These are phyloP conservation scores for Dasyurus viverrinus DNA, from an alignment of 2,113 vertebrate genomes.

Conservation along the genomic window DNA sequence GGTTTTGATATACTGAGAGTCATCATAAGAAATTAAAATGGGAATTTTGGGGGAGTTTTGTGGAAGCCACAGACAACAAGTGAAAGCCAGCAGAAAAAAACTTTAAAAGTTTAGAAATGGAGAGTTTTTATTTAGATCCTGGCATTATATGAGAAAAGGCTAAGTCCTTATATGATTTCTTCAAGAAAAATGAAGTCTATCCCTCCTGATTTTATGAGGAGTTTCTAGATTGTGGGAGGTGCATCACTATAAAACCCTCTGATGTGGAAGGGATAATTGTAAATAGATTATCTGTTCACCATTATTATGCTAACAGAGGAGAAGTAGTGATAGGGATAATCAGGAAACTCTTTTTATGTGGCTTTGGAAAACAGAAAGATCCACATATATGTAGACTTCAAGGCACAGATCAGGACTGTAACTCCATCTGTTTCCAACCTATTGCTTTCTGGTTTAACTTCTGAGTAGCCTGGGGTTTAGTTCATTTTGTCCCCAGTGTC, in stretches of 20 bases:
- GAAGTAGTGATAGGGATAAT: neutral
- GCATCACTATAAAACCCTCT: neutral
- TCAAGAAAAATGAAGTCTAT: neutral
- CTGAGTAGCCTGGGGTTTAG: neutral
- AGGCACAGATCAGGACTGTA: neutral
- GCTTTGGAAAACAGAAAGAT: neutral
- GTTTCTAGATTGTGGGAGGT: neutral
- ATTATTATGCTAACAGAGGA: neutral
- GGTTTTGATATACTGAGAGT: neutral
- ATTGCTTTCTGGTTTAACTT: neutral
- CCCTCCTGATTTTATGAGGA: neutral
- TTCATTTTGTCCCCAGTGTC: neutral
- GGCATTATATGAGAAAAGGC: neutral
- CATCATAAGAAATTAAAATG: neutral
- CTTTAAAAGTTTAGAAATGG: neutral
- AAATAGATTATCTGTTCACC: neutral
- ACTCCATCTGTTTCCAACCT: neutral
- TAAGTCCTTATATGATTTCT: neutral
- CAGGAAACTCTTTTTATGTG: neutral
- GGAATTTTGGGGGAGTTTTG: neutral
- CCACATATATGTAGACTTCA: neutral
- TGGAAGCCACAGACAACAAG: neutral
- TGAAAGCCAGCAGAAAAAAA: neutral
- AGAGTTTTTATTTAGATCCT: neutral
- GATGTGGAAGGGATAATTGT: neutral